A percentile compares a stretch with the other conserved stretches of the same genome.
These are phyloP conservation scores for Carassius gibelio DNA, from an alignment of 2,113 vertebrate genomes.

Conservation along the genomic window DNA sequence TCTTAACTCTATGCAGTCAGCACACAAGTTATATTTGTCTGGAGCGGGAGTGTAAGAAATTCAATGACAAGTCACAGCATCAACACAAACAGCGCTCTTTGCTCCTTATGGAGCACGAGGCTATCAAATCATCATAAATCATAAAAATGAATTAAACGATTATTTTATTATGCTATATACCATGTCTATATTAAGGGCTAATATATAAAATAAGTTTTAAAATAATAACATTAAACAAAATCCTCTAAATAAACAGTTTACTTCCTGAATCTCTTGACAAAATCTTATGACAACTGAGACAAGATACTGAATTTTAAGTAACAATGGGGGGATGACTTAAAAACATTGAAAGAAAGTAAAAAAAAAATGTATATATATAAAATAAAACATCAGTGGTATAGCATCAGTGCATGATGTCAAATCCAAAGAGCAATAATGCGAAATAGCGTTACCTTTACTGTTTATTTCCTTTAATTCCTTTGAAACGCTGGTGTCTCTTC, in stretches of 20 bases:
- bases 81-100: neutral
- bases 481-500: constrained; percentile 60
- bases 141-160: neutral
- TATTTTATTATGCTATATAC: neutral
- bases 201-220: too few species aligned
- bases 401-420: neutral
- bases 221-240: neutral
- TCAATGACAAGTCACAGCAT: constrained; percentile 26
- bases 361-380: too few species aligned
- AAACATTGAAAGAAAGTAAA: neutral
- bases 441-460: constrained; percentile 67
- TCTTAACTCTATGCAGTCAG: constrained; percentile 29
- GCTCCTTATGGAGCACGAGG: neutral
- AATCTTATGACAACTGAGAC: neutral
- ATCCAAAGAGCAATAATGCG: neutral
- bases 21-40: constrained; percentile 8
- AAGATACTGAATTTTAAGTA: neutral
- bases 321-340: too few species aligned
- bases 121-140: neutral
- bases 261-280: neutral
- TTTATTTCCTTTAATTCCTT: constrained; percentile 71
- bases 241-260: neutral
- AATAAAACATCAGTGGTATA: neutral
- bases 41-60: constrained; percentile 10
- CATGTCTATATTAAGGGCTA: neutral